Evolutionary conservation across 2,113 vertebrate genomes (phyloP).

Genomic region (Euleptes europaea): DNA sequence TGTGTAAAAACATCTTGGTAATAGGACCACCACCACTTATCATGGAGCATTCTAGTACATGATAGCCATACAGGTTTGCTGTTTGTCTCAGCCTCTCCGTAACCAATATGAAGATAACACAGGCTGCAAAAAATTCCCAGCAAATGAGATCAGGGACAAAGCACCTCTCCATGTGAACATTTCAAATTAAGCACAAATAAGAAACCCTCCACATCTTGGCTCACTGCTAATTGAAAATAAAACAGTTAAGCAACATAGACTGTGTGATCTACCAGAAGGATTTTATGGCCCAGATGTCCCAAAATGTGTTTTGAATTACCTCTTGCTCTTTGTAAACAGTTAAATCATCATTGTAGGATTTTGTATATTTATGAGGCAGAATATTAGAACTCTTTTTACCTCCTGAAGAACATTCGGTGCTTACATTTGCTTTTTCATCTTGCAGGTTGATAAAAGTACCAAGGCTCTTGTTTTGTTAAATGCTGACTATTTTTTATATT

Average conservation of each 20-base stretch:
- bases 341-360: slow-evolving; percentile 16
- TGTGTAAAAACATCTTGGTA: not conserved
- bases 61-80: not conserved
- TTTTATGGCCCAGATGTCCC: slow-evolving; percentile 33
- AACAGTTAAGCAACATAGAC: slow-evolving; percentile 24
- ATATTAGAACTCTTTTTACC: slow-evolving; percentile 9
- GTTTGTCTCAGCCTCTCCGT: not conserved
- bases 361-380: slow-evolving; percentile 10
- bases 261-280: slow-evolving; percentile 35
- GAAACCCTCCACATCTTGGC: slow-evolving; percentile 8
- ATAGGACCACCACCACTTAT: not conserved
- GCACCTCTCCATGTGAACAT: slow-evolving; percentile 14
- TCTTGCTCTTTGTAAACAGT: slow-evolving; percentile 21
- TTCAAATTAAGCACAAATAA: slow-evolving; percentile 30
- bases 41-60: not conserved
- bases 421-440: not conserved
- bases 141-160: slow-evolving; percentile 15
- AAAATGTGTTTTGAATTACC: slow-evolving; percentile 32
- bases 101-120: not conserved
- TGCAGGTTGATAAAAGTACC: not conserved
- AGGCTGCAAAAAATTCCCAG: not conserved
- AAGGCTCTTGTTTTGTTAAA: not conserved
- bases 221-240: slow-evolving; percentile 41
- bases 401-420: not conserved
- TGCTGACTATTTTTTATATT: not conserved